A percentile compares a stretch with the other conserved stretches of the same genome.
phyloP scores from a whole-genome alignment of 1,140 invertebrate genomes.

The Parasteatoda tepidariorum region DNA sequence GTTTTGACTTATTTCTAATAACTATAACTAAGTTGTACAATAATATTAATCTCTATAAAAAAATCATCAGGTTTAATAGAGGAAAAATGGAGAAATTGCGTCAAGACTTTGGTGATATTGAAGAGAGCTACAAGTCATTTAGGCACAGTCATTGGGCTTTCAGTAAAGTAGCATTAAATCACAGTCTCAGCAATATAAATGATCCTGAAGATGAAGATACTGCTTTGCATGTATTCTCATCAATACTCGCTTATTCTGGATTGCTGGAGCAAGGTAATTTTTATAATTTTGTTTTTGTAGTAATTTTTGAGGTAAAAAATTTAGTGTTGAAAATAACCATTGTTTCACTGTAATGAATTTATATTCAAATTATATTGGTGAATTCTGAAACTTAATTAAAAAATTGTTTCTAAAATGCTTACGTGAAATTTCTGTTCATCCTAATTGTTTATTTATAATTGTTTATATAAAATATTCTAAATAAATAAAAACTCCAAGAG shows the following conservation, averaged over 20 bases:
- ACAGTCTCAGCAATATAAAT: slow-evolving; percentile 84
- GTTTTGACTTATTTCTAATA: no score
- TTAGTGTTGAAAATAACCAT: background rate
- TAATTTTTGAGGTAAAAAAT: background rate
- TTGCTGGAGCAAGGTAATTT: slow-evolving; percentile 71
- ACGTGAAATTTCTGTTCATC: no score
- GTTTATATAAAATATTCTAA: no score
- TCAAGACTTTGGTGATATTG: slow-evolving; percentile 67
- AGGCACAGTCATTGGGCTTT: slow-evolving; percentile 91
- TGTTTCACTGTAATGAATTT: no score
- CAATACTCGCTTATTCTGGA: slow-evolving; percentile 82
- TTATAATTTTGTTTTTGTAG: background rate
- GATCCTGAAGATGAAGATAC: slow-evolving; percentile 85
- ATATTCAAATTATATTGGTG: no score
- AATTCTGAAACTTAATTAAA: no score
- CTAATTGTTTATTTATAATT: no score
- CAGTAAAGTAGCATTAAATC: slow-evolving; percentile 80
- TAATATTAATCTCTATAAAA: no score
- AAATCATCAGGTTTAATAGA: slow-evolving; percentile 88
- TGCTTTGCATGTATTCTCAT: slow-evolving; percentile 77
- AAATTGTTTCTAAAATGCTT: no score
- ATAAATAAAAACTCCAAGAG: no score
- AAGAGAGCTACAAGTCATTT: slow-evolving; percentile 83
- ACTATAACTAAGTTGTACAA: no score
- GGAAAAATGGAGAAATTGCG: slow-evolving; percentile 82